Base-by-base conservation (phyloP, 1,140 invertebrate genomes). In the Trinorchestia longiramus region DNA sequence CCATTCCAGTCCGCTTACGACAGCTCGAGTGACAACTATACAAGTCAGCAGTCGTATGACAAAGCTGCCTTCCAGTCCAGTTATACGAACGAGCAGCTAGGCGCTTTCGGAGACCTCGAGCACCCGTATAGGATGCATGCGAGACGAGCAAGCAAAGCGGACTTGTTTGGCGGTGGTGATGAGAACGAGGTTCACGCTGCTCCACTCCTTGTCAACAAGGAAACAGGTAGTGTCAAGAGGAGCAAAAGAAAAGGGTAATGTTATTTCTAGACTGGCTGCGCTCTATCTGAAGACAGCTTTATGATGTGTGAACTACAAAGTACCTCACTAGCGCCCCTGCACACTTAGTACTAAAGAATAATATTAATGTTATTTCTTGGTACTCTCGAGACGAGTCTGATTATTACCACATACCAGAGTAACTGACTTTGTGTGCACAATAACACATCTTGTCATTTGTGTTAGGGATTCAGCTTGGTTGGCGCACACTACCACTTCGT, bases 11-110 rank as follows among this genome's bases (percentile, higher is more conserved):
- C 28, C 15, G 62, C 62, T 1, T 77, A 77, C 28, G 62, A 77
- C 62, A 77, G 62, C 62, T 15, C 62, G 11, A 77, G 88, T 42
- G 88, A 91, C 88, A 91, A 91, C 88, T 91, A 91, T 41, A 91
- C 88, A 0, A 91, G 88, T 23, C 41, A 91, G 41, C 28, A 91
- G 88, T 15, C 88, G 88, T 91, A 43, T 41, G 11, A 42, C 43
- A 36, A 91, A 15, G 43, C 88, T 44, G 88, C 88, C 43, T 91
- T 91, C 28, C 41, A 91, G 88, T 91, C 88, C 41, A 42, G 41
- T 28, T 91, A 91, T 28, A 91, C 88, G 41, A 28, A 15, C 88
- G 88, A 91, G 88, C 88, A 91, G 43, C 88, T 91, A 0, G 88
- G 41, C 41, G 41, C 41, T 28, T 91, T 43, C 41, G 43, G 43